Evolutionary conservation across 2,113 vertebrate genomes (phyloP), one percentile per base, ranked within the genome.

Genomic region (Sorex fumeus): DNA sequence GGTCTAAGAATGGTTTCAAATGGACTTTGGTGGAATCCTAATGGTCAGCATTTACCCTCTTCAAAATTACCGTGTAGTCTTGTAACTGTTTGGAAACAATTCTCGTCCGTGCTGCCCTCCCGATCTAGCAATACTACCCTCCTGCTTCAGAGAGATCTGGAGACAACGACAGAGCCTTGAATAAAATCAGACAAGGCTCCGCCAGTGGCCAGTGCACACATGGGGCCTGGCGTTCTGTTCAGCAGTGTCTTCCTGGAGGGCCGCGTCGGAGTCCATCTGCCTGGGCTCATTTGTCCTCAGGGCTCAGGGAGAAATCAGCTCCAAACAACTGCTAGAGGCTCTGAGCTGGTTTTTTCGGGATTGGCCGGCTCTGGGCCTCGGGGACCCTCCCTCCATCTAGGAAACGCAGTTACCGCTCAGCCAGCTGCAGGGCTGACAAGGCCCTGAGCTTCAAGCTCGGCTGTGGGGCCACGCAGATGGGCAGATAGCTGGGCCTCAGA

Each of bases 111-210:
- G 64, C 21, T 69, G 8, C 91, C 94, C 92, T 96, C 95, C 76
- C 88, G 80, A 92, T 45, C 43, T 71, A 53, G 27, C 85, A 47
- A 84, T 85, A 72, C 50, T 94, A 50, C 90, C 96, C 97, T 95
- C 87, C 69, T 95, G 96, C 97, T 97, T 97, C 95, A 96, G 94
- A 93, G 89, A 96, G 47, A 89, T 66, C 95, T 94, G 93, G 60
- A 95, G 96, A 92, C 90, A 92, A 93, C 78, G 95, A 53, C 72
- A 40, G 88, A 90, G 66, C 94, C 23, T 60, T 8, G 57, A 21
- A 23, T 19, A 23, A 60, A 25, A 91, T 74, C 87, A 96, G n/a
- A n/a, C n/a, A 84, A 81, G 79, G 40, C 79, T 19, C 53, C 10
- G 53, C 19, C 53, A 57, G 19, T 83, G 87, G 77, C 79, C 32